phyloP scores from a whole-genome alignment of 2,797 vertebrate species.

The Sebastiscus albofasciatus region DNA sequence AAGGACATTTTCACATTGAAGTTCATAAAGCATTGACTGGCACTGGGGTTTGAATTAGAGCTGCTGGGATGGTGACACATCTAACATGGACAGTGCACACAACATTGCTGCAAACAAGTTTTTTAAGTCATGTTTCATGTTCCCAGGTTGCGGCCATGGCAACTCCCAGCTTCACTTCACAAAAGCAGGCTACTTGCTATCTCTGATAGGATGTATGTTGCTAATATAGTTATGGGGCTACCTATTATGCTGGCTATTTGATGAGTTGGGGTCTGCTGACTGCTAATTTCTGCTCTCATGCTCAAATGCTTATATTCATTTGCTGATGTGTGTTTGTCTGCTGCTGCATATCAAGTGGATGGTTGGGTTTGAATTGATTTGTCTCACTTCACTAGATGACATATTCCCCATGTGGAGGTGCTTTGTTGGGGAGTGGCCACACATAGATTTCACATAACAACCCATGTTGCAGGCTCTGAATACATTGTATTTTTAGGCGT shows the following conservation, averaged over 20 bases:
- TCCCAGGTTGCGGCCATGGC: background rate
- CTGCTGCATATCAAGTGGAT: background rate
- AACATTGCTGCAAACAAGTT: background rate
- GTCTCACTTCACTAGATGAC: background rate
- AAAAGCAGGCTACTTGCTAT: background rate
- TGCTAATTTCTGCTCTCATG: background rate
- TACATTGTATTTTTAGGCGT: background rate
- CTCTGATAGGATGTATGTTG: background rate
- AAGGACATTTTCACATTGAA: background rate
- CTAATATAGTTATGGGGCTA: background rate
- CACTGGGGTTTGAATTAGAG: background rate
- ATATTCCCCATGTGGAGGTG: background rate
- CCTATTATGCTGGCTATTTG: background rate
- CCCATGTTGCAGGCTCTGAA: background rate
- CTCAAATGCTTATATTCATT: background rate
- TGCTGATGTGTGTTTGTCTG: background rate
- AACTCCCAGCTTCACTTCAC: background rate
- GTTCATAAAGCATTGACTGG: background rate
- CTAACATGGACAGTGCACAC: background rate
- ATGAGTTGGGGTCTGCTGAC: background rate
- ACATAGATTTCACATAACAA: slow-evolving; percentile 15
- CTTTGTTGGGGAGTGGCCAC: background rate
- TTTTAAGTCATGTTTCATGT: background rate
- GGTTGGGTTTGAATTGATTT: background rate
- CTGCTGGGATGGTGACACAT: background rate